phyloP scores from a whole-genome alignment of 2,888 invertebrate species.

The Clivina fossor region DNA sequence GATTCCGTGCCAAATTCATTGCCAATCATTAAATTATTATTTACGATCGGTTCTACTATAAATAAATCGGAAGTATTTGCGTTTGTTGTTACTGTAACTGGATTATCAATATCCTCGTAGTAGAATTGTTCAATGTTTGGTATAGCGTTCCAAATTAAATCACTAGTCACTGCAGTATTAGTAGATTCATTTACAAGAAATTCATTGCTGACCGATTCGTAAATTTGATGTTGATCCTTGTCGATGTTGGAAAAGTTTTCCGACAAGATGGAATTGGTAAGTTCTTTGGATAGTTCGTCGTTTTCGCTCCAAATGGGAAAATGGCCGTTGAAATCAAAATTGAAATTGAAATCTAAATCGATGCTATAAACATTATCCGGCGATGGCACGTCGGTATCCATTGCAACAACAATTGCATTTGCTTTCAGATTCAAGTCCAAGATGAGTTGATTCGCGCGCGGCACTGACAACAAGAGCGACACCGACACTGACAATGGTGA shows the following conservation, averaged over 20 bases:
- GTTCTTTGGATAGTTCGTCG: constrained; percentile 11
- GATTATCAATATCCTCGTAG: constrained; percentile 8
- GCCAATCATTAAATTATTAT: too few species aligned
- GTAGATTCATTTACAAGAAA: background rate
- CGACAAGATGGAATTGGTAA: constrained; percentile 8
- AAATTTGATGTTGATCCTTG: background rate
- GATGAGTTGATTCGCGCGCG: background rate
- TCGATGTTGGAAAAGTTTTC: constrained; percentile 3
- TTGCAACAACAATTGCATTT: too few species aligned
- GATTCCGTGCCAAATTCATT: too few species aligned
- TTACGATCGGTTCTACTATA: constrained; percentile 3
- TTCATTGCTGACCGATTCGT: background rate
- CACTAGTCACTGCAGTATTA: constrained; percentile 3
- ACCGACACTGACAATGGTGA: too few species aligned
- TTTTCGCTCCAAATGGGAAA: constrained; percentile 22
- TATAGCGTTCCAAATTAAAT: constrained; percentile 2
- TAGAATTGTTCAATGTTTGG: constrained; percentile 12
- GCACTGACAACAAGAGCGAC: too few species aligned
- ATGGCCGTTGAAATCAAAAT: constrained; percentile 14
- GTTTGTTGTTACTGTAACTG: background rate
- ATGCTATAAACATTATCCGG: background rate
- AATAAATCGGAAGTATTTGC: constrained; percentile 5
- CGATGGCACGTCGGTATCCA: constrained; percentile 2
- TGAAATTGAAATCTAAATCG: constrained; percentile 10
- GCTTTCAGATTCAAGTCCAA: background rate